Evolutionary conservation across 2,113 vertebrate genomes (phyloP).

Genomic region (Camelus dromedarius): DNA sequence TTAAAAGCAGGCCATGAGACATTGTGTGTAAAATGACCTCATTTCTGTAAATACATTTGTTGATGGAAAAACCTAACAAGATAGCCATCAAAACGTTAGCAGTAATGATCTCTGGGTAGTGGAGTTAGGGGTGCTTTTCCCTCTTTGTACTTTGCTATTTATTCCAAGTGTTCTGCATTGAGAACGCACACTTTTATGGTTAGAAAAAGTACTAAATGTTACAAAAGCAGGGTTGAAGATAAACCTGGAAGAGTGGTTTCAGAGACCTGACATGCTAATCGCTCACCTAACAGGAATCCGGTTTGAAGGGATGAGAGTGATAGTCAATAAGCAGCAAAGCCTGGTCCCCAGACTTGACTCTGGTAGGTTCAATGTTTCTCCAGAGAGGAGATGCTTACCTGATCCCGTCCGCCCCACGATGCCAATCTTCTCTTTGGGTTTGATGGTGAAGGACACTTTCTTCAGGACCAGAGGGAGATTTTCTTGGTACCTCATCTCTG

Average conservation of each 20-base stretch:
- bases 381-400: conserved; percentile 86
- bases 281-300: background rate
- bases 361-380: background rate
- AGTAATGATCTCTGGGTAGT: background rate
- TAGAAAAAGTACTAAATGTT: background rate
- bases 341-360: too few relatives aligned
- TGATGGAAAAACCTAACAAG: background rate
- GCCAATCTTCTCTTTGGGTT: conserved; percentile 95
- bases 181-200: background rate
- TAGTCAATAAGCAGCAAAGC: background rate
- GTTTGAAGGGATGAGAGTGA: background rate
- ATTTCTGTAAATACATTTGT: background rate
- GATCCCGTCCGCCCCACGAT: conserved; percentile 96
- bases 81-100: background rate
- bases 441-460: conserved; percentile 94
- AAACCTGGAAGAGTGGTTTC: background rate
- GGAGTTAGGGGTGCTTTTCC: background rate
- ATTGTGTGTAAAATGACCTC: background rate
- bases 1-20: background rate
- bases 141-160: background rate
- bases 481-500: conserved; percentile 95
- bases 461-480: conserved; percentile 95
- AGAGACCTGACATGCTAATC: background rate
- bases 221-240: background rate
- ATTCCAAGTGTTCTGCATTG: background rate